Percentiles rank a stretch among this genome's conserved stretches.
These are phyloP conservation scores for Pitta sordida DNA, from an alignment of 2,113 vertebrate species.

Conservation along the genomic window DNA sequence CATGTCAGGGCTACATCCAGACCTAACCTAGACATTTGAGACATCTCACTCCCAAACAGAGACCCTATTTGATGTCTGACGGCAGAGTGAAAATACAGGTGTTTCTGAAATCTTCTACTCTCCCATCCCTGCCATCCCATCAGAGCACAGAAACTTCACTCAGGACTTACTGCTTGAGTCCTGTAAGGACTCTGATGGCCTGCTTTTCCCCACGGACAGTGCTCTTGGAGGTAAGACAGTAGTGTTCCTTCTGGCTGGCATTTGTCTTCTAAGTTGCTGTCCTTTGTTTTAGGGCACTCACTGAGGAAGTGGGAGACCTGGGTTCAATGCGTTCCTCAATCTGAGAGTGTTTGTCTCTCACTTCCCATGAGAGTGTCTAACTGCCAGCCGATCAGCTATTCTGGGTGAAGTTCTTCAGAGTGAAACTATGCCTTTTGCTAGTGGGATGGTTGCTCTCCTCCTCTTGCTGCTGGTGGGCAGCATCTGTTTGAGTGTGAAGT, in stretches of 20 bases:
- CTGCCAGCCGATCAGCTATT: neutral
- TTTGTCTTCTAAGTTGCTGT: neutral
- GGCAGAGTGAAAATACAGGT: neutral
- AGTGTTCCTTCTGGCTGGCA: neutral
- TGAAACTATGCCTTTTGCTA: neutral
- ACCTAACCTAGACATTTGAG: neutral
- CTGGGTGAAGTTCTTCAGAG: neutral
- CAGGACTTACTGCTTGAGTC: neutral
- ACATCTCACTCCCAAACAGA: neutral
- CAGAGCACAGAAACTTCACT: neutral
- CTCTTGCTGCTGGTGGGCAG: neutral
- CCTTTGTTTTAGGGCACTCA: constrained; percentile 17
- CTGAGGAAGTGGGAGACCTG: constrained; percentile 53
- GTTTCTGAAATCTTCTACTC: neutral
- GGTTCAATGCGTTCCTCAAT: constrained; percentile 45
- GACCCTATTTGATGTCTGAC: neutral
- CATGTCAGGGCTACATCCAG: neutral
- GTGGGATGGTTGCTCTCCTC: neutral
- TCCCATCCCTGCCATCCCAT: neutral
- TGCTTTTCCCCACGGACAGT: neutral
- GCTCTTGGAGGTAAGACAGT: neutral
- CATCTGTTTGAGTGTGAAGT: neutral
- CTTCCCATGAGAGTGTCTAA: constrained; percentile 19
- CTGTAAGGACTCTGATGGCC: neutral
- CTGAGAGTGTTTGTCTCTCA: constrained; percentile 20